phyloP scores from a whole-genome alignment of 2,888 invertebrate species.

The Tetanocera ferruginea region DNA sequence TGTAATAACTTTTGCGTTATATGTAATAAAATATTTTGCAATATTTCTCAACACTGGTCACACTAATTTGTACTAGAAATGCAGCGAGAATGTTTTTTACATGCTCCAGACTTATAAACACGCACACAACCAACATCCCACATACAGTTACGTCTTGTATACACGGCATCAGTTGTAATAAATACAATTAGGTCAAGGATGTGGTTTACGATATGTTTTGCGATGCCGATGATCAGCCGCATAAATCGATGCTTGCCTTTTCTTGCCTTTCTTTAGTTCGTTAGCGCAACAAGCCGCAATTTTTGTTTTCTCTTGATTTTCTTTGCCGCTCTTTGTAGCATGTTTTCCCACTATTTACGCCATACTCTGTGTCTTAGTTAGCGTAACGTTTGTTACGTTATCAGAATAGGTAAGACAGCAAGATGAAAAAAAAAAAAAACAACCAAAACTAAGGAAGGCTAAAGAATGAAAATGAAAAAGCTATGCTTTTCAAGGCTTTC shows the following conservation, averaged over 20 bases:
- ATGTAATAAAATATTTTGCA: too few species aligned
- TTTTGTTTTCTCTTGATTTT: background rate
- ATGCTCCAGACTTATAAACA: too few species aligned
- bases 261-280: background rate
- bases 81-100: too few species aligned
- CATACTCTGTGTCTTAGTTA: background rate
- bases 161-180: conserved; percentile 24
- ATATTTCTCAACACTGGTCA: too few species aligned
- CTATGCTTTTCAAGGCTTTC: background rate
- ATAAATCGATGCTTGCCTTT: conserved; percentile 4
- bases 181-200: conserved; percentile 47
- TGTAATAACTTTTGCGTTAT: too few species aligned
- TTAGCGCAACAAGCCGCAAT: background rate
- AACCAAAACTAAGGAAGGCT: too few species aligned
- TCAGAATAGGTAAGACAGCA: too few species aligned
- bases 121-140: too few species aligned
- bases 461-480: too few species aligned
- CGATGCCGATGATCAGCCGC: background rate
- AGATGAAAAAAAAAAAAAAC: too few species aligned
- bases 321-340: background rate
- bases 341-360: background rate
- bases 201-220: background rate
- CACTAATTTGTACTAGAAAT: too few species aligned
- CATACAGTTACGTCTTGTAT: too few species aligned
- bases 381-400: background rate